Base-by-base conservation (phyloP, 1,140 invertebrate genomes). In the Condylostylus longicornis region DNA sequence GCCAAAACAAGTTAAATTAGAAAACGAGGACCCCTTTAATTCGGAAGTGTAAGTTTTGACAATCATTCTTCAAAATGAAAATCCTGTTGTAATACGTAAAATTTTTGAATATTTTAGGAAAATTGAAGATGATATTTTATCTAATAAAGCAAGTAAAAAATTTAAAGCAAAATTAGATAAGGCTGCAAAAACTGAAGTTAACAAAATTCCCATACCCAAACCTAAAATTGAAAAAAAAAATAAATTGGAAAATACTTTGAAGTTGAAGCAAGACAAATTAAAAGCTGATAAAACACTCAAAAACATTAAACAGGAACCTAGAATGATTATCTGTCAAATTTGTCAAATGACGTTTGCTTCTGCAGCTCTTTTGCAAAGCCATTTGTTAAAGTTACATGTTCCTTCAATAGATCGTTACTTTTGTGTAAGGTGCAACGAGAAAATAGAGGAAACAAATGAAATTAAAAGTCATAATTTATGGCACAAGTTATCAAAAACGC, bases 401-500 rank as follows among this genome's bases (percentile, higher is more conserved):
- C 55, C 56, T 2, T 48, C 36, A 4, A 44, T 58, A 14, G 33
- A 41, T 19, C 54, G 51, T 6, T 59, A 53, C 29, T 27, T 38
- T 9, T 59, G 56, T 38, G 47, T 46, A 21, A 49, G 50, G 6
- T 59, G 56, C 21, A 49, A 54, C 41, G 56, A 58, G 38, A 50
- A 34, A 5, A 46, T 57, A 15, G 38, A 50, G 14, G 54, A 43
- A 20, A 43, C 36, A 13, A 46, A 42, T 33, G 55, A 59, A 33
- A 52, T 59, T 2, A 54, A 53, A 15, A 47, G 50, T 20, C 56
- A 59, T 41, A 51, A 58, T 23, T 32, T 59, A 22, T 59, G 56
- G 56, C 56, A 59, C 40, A 57, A 57, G 29, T 44, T 59, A 6
- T 53, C 52, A 1, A 58, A 57, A 35, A 53, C 56, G 7, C 53